Conservation (phyloP, 2,797 vertebrate species). For the Acanthurus lineatus region DNA sequence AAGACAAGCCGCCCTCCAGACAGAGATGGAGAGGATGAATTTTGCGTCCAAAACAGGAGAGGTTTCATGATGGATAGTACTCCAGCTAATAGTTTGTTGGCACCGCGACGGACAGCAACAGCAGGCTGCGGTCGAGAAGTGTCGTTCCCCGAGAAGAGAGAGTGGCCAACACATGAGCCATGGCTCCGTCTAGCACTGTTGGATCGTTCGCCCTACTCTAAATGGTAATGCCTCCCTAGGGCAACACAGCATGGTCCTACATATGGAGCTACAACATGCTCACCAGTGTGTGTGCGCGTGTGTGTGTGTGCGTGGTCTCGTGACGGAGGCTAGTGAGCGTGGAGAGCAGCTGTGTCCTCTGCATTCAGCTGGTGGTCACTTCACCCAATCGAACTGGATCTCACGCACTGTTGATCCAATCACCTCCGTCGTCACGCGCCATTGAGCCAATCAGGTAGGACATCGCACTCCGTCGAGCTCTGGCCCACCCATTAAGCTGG, state of each 20-base stretch:
- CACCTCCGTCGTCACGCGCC: conserved; percentile 60
- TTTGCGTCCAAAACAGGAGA: conserved; percentile 49
- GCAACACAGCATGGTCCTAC: conserved; percentile 68
- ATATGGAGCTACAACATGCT: conserved; percentile 66
- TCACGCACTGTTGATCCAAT: conserved; percentile 77
- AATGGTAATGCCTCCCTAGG: conserved; percentile 80
- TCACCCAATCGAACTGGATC: conserved; percentile 73
- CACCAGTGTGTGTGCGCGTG: conserved; percentile 8
- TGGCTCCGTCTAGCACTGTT: conserved; percentile 59
- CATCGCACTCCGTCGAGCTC: conserved; percentile 31
- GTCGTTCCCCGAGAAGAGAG: conserved; percentile 42
- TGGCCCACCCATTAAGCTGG: conserved; percentile 43
- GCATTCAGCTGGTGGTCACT: conserved; percentile 63
- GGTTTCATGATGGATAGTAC: conserved; percentile 71
- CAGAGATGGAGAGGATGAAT: conserved; percentile 52
- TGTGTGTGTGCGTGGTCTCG: not conserved
- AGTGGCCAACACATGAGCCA: conserved; percentile 59
- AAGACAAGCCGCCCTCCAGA: conserved; percentile 36
- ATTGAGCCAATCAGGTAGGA: conserved; percentile 72
- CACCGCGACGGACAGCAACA: conserved; percentile 45
- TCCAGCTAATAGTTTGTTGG: conserved; percentile 72
- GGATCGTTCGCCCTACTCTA: conserved; percentile 74
- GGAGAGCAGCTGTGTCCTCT: conserved; percentile 64
- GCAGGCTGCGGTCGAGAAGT: conserved; percentile 52
- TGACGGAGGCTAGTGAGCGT: conserved; percentile 8